phyloP scores from a whole-genome alignment of 23 tunicate genomes.

The Styela clava region DNA sequence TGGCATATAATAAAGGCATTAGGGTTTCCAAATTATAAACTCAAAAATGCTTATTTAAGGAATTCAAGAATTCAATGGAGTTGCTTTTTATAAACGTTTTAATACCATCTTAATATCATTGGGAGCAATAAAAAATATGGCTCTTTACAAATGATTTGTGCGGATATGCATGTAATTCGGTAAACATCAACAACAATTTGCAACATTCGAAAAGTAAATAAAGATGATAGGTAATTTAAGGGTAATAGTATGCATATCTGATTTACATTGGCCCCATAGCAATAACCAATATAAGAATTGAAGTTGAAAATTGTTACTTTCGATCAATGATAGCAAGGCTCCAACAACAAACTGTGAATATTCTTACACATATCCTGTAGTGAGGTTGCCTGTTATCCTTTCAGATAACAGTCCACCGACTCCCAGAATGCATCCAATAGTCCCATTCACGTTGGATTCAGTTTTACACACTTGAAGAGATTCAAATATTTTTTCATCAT shows the following conservation, averaged over 20 bases:
- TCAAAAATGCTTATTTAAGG: too few relatives aligned
- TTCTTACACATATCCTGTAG: constrained; percentile 7
- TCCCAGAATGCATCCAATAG: constrained; percentile 15
- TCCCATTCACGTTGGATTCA: not conserved
- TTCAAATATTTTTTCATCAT: not conserved
- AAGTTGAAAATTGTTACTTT: constrained; percentile 18
- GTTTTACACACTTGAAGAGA: not conserved
- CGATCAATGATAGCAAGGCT: constrained; percentile 70
- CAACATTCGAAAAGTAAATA: not conserved
- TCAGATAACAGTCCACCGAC: constrained; percentile 25
- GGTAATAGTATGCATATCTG: not conserved
- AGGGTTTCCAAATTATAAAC: too few relatives aligned
- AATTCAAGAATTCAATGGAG: too few relatives aligned
- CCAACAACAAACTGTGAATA: constrained; percentile 56
- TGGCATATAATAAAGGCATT: too few relatives aligned
- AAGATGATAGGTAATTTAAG: too few relatives aligned
- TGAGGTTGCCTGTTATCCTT: constrained; percentile 8
- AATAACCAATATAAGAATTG: constrained; percentile 53
- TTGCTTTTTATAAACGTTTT: too few relatives aligned
- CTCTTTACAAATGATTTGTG: not conserved
- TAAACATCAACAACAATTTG: not conserved
- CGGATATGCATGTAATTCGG: not conserved
- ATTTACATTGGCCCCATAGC: constrained; percentile 57
- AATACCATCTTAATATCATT: too few relatives aligned
- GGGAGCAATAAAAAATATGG: not conserved